Percentiles rank a stretch among this genome's conserved stretches.
Evolutionary conservation across 2,888 invertebrate genomes (phyloP).

Genomic region (Sarcophaga caerulescens): DNA sequence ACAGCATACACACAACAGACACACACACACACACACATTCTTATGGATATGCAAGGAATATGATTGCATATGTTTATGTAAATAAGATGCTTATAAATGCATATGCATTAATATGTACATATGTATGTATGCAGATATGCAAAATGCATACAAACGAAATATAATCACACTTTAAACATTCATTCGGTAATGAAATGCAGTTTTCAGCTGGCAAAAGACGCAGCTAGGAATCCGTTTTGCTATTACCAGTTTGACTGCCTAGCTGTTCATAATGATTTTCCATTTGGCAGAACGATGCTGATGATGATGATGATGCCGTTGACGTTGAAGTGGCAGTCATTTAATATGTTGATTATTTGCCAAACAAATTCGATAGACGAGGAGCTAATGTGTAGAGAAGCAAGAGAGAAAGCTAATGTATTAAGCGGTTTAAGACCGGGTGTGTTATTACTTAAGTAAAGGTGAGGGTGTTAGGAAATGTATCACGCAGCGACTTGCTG

Average conservation of each 20-base stretch:
- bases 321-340: slow-evolving; percentile 31
- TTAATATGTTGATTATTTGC: slow-evolving; percentile 62
- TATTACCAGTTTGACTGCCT: no score
- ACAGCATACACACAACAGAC: no score
- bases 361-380: slow-evolving; percentile 19
- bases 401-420: background rate
- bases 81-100: no score
- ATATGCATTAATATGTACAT: background rate
- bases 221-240: background rate
- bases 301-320: background rate
- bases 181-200: slow-evolving; percentile 30
- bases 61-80: background rate
- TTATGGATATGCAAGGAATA: slow-evolving; percentile 24
- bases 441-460: slow-evolving; percentile 23
- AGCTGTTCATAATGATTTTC: no score
- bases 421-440: slow-evolving; percentile 49
- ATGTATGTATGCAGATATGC: slow-evolving; percentile 7
- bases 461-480: background rate
- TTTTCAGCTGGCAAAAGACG: slow-evolving; percentile 30
- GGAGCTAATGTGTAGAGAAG: background rate
- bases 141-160: no score
- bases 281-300: background rate
- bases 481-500: no score
- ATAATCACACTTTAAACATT: slow-evolving; percentile 33
- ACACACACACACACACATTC: no score